Evolutionary conservation across 2,888 invertebrate genomes (phyloP).

Genomic region (Myathropa florea): DNA sequence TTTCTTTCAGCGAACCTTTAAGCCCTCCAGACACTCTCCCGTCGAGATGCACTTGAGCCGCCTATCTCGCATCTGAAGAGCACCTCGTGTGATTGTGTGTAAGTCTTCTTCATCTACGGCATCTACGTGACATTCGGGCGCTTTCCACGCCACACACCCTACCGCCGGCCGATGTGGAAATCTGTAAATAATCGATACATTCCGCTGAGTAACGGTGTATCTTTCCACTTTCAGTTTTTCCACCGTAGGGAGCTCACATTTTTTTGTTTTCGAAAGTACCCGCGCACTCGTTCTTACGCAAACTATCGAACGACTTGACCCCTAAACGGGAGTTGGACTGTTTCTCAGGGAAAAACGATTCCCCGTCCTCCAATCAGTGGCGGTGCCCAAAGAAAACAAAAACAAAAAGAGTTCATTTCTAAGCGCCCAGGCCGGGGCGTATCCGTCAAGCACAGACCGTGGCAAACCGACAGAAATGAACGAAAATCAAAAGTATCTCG

Average conservation of each 20-base stretch:
- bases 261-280: not conserved
- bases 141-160: not conserved
- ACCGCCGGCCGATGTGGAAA: not conserved
- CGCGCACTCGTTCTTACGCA: not conserved
- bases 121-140: not conserved
- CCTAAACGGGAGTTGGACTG: not conserved
- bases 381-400: not conserved
- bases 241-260: not conserved
- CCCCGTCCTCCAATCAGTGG: not conserved
- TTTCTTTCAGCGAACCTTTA: not conserved
- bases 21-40: not conserved
- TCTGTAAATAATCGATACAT: not conserved
- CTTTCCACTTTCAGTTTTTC: not conserved
- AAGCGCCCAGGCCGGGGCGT: slow-evolving; percentile 46
- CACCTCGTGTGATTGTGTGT: not conserved
- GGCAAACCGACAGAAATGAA: not conserved
- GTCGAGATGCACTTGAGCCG: not conserved
- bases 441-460: slow-evolving; percentile 11
- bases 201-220: not conserved
- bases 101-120: not conserved
- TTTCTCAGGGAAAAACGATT: slow-evolving; percentile 11
- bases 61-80: not conserved
- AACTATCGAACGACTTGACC: slow-evolving; percentile 7
- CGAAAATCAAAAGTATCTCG: slow-evolving; percentile 19
- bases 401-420: not conserved